These are phyloP conservation scores for Halictus ligatus DNA, from an alignment of 2,888 invertebrate species.

Conservation along the genomic window DNA sequence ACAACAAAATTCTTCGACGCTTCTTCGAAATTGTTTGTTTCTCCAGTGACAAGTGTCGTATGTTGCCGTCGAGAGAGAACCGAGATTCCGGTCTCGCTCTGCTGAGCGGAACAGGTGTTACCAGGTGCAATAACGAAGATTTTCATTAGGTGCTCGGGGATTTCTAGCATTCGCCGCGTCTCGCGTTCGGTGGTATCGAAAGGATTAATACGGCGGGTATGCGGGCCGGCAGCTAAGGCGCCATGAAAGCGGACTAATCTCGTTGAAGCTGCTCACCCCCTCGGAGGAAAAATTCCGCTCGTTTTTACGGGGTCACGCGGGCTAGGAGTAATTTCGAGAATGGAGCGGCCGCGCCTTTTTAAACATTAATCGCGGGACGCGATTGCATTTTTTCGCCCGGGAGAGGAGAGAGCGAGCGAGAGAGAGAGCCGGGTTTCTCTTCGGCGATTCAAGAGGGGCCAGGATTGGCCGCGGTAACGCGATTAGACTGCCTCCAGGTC, in stretches of 20 bases:
- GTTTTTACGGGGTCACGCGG: slow-evolving; percentile 36
- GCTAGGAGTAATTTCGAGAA: slow-evolving; percentile 60
- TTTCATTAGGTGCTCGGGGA: not conserved
- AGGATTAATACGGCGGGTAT: slow-evolving; percentile 34
- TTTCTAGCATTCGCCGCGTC: not conserved
- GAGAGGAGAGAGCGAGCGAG: not conserved
- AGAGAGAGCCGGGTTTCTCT: slow-evolving; percentile 6
- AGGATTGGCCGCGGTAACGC: slow-evolving; percentile 55
- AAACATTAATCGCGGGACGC: slow-evolving; percentile 69
- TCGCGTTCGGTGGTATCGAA: not conserved
- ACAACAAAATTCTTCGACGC: no score
- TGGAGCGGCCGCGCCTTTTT: slow-evolving; percentile 60
- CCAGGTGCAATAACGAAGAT: not conserved
- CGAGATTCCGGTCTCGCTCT: no score
- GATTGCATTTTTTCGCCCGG: slow-evolving; percentile 56
- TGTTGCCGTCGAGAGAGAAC: no score
- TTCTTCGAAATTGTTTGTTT: no score
- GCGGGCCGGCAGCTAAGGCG: slow-evolving; percentile 13
- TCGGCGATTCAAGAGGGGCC: slow-evolving; percentile 13
- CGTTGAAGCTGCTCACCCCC: slow-evolving; percentile 17
- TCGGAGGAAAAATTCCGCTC: slow-evolving; percentile 38
- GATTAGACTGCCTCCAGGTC: slow-evolving; percentile 51
- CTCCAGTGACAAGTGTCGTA: no score
- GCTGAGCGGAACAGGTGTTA: not conserved
- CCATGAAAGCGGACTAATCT: slow-evolving; percentile 42